A percentile compares a stretch with the other conserved stretches of the same genome.
Conservation (phyloP, 2,113 vertebrate species). For the Zingel zingel region DNA sequence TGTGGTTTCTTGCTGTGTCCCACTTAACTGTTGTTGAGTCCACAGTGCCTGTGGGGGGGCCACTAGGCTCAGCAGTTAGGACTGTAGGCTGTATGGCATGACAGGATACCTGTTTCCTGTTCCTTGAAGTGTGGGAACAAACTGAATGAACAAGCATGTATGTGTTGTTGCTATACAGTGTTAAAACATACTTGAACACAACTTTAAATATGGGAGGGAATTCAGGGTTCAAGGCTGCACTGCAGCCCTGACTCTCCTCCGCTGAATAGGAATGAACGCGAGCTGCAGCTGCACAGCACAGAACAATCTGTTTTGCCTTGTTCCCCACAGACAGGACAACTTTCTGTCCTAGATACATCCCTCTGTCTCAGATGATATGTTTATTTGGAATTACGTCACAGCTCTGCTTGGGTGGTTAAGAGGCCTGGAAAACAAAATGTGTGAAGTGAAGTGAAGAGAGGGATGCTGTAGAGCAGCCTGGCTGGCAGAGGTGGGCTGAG, state of each 20-base stretch:
- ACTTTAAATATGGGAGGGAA: neutral
- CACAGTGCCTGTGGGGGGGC: neutral
- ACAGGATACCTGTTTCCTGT: neutral
- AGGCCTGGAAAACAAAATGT: conserved; percentile 16
- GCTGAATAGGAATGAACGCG: neutral
- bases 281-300: conserved; percentile 51
- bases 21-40: conserved; percentile 43
- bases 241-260: neutral
- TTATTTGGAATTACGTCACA: conserved; percentile 51
- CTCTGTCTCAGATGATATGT: conserved; percentile 35
- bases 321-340: conserved; percentile 51
- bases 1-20: conserved; percentile 59
- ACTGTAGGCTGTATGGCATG: neutral
- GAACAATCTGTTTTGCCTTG: conserved; percentile 59
- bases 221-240: neutral
- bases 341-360: conserved; percentile 44
- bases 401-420: conserved; percentile 23
- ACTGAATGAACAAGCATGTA: neutral
- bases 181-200: neutral
- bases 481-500: neutral
- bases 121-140: neutral
- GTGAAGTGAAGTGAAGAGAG: neutral
- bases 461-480: conserved; percentile 10
- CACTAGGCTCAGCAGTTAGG: neutral
- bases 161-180: neutral